Conservation (phyloP, 2,113 vertebrate species). For the Lanius collurio region DNA sequence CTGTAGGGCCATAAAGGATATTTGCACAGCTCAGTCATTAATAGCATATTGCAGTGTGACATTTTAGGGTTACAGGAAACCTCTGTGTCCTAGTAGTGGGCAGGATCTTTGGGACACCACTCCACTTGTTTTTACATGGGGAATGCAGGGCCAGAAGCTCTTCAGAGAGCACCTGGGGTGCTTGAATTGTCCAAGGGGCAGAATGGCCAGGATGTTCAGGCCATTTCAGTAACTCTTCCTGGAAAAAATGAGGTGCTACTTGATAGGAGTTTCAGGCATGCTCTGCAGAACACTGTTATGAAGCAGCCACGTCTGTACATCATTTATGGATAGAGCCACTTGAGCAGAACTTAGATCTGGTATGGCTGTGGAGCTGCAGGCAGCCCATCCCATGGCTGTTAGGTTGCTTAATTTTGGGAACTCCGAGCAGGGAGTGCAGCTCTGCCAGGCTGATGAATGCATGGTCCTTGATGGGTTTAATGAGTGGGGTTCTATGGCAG, state of each 20-base stretch:
- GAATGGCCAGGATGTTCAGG: neutral
- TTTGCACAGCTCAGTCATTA: neutral
- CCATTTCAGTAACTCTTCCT: neutral
- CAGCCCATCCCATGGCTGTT: neutral
- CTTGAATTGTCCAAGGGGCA: neutral
- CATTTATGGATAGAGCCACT: neutral
- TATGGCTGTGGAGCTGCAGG: neutral
- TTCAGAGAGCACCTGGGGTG: neutral
- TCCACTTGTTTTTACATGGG: neutral
- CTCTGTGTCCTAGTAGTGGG: neutral
- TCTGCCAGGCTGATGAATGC: neutral
- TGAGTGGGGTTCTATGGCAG: neutral
- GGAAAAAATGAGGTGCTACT: neutral
- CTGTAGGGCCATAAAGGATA: neutral
- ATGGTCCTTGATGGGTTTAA: neutral
- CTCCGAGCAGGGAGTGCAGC: neutral
- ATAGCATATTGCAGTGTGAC: neutral
- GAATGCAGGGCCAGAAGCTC: neutral
- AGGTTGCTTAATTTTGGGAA: neutral
- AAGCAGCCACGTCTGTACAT: neutral
- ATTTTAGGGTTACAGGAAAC: neutral
- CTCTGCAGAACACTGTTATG: neutral
- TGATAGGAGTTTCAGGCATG: neutral
- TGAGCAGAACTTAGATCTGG: neutral
- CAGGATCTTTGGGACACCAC: neutral